A percentile compares a stretch with the other conserved stretches of the same genome.
Evolutionary conservation across 2,797 vertebrate genomes (phyloP).

Genomic region (Propithecus deckenii): DNA sequence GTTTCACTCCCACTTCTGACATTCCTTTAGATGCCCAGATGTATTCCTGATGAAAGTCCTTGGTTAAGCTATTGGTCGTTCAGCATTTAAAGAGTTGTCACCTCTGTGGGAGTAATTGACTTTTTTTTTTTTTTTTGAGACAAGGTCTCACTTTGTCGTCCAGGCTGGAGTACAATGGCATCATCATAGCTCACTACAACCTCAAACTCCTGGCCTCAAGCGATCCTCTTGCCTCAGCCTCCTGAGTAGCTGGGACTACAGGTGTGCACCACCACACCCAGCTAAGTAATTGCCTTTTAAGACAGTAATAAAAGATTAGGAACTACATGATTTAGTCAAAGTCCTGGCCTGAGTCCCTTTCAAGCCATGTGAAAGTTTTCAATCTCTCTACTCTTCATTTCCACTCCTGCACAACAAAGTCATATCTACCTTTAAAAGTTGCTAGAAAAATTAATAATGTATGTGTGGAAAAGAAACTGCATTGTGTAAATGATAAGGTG

Average conservation of each 20-base stretch:
- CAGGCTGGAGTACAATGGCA: no score
- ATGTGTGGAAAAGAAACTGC: neutral
- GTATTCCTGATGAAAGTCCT: neutral
- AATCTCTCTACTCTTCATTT: neutral
- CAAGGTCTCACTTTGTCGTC: no score
- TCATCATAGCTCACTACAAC: no score
- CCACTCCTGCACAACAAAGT: neutral
- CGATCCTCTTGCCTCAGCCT: no score
- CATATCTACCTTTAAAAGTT: neutral
- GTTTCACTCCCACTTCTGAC: neutral
- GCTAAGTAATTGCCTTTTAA: neutral
- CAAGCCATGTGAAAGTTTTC: neutral
- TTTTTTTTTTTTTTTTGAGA: no score
- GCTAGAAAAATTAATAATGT: slow-evolving; percentile 1
- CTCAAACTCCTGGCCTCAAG: no score
- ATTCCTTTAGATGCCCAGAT: neutral
- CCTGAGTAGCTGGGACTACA: no score
- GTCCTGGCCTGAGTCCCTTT: neutral
- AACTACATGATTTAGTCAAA: neutral
- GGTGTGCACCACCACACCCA: no score
- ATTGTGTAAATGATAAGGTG: neutral
- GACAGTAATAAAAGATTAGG: neutral
- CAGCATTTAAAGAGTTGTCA: neutral
- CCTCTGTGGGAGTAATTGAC: neutral
- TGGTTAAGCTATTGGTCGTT: neutral